Conservation (phyloP, 2,797 vertebrate species). For the Capromys pilorides region DNA sequence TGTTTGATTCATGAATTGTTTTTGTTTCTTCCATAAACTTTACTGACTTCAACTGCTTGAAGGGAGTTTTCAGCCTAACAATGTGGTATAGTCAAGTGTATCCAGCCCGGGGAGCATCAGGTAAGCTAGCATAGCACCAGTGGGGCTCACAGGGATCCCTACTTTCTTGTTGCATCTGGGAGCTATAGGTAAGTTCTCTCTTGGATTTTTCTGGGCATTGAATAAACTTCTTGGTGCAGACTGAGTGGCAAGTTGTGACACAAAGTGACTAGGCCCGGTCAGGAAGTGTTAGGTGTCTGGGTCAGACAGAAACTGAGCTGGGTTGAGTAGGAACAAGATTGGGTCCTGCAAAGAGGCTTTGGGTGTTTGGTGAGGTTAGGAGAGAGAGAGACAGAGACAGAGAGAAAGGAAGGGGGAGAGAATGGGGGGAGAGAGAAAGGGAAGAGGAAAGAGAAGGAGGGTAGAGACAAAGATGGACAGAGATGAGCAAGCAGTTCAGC, state of each 20-base stretch:
- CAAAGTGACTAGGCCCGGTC: neutral
- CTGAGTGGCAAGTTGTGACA: neutral
- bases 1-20: neutral
- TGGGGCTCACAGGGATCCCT: accelerated
- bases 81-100: too few species aligned
- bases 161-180: neutral
- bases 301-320: neutral
- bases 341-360: neutral
- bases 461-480: neutral
- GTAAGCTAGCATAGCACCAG: neutral
- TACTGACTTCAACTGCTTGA: neutral
- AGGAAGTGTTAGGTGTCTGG: neutral
- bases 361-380: neutral
- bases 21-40: neutral
- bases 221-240: neutral
- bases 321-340: neutral
- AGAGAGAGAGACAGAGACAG: too few species aligned
- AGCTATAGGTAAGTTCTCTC: neutral
- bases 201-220: neutral
- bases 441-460: too few species aligned
- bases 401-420: neutral
- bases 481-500: neutral
- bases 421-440: too few species aligned
- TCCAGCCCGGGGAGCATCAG: neutral
- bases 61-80: neutral